These are phyloP conservation scores for Tenodera sinensis DNA, from an alignment of 2,888 invertebrate species.

Conservation along the genomic window DNA sequence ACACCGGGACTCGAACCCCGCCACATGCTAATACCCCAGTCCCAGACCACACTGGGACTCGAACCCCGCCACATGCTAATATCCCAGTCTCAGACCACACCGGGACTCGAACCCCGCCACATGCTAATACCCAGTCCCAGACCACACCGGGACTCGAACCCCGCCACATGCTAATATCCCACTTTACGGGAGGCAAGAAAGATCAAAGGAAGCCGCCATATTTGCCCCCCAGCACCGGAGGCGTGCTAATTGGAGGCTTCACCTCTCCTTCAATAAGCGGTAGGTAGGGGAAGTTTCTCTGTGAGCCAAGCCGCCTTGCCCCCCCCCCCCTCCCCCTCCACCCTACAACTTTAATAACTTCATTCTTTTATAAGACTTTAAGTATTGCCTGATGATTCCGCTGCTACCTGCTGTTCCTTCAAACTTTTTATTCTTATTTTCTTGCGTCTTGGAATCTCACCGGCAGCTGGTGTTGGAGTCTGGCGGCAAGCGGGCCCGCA, in stretches of 20 bases:
- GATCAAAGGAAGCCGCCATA: conserved; percentile 24
- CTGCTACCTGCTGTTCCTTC: background rate
- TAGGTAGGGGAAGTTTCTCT: background rate
- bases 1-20: background rate
- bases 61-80: background rate
- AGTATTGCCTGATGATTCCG: background rate
- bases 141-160: background rate
- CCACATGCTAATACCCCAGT: no score
- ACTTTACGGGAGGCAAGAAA: background rate
- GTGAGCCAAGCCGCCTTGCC: background rate
- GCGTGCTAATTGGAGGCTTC: conserved; percentile 24
- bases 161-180: background rate
- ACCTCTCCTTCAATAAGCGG: conserved; percentile 17
- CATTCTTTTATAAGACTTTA: conserved; percentile 28
- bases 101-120: background rate
- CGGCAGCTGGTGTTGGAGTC: background rate
- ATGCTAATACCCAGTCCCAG: no score
- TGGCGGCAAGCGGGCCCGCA: background rate
- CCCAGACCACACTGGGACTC: background rate
- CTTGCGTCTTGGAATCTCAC: no score
- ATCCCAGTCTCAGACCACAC: background rate
- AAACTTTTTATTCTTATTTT: background rate
- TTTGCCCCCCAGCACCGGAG: conserved; percentile 16
- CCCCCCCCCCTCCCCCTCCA: background rate
- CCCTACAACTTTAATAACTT: conserved; percentile 30